Evolutionary conservation across 2,888 invertebrate species (phyloP), one percentile per base, ranked within the genome.

Genomic region (Caenorhabditis japonica): DNA sequence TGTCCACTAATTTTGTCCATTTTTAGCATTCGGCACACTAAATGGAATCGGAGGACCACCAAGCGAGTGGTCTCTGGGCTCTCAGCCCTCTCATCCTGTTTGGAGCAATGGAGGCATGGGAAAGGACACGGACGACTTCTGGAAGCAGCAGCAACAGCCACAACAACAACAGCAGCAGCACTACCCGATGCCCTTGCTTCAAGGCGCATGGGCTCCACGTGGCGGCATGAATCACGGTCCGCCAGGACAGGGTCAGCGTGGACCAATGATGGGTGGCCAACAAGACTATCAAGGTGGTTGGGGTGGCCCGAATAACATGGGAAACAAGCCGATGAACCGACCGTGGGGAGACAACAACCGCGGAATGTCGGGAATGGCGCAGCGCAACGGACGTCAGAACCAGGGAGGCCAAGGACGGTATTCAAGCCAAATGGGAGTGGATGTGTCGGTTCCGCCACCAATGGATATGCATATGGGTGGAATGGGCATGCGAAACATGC

Each of bases 391-490:
- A 23, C 70, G 71, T 41, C 61, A 59, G 8, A 68, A 64, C 21
- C 69, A 69, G 23, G 69, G 58, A 17, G 49, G 60, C 33, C 61
- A 66, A 51, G 66, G 77, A 38, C 61, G 76, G 15, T 79, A 71
- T 38, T 60, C 62, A 8, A 46, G 59, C 1, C 53, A 58, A 13
- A 66, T 71, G 68, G 52, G 73, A 47, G 74, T 80, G 23, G 81
- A 81, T 33, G 74, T 82, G 36, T 78, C 76, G 13, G 76, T 82
- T 10, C 82, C 82, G 15, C 82, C 82, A 19, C 82, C 82, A 19
- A 79, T 82, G 61, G 82, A 82, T 41, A 79, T 81, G 76, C 66
- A 58, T n/a, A 62, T 61, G 69, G 75, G 70, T 47, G 72, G 62
- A 15, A 70, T 75, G 70, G 52, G 71, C 12, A 60, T 47, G 23